Evolutionary conservation across 2,797 vertebrate species (phyloP).

Genomic region (Poecilia gillii): DNA sequence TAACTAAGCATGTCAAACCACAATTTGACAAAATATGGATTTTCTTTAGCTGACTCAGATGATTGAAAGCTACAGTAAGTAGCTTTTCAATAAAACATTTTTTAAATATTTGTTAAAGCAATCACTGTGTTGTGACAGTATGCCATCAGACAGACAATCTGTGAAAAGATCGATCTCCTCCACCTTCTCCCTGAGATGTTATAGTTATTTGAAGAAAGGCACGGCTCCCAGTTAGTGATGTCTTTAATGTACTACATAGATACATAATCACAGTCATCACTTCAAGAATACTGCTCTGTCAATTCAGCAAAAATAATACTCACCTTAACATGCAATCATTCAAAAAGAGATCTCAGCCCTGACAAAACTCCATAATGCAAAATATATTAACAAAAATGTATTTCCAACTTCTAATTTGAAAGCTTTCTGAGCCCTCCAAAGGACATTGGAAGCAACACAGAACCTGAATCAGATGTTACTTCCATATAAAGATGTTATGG

Average conservation of each 20-base stretch:
- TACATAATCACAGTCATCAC: neutral
- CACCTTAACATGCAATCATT: neutral
- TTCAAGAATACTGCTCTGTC: neutral
- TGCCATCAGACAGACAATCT: too few relatives aligned
- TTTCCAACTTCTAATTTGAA: neutral
- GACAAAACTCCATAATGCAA: neutral
- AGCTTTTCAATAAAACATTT: too few relatives aligned
- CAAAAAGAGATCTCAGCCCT: neutral
- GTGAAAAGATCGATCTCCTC: too few relatives aligned
- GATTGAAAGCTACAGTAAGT: too few relatives aligned
- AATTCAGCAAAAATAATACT: neutral
- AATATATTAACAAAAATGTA: neutral
- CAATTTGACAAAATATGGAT: too few relatives aligned
- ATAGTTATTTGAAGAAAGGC: too few relatives aligned
- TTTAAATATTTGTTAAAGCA: too few relatives aligned
- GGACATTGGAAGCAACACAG: neutral
- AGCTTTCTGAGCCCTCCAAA: neutral
- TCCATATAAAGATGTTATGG: neutral
- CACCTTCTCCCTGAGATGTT: too few relatives aligned
- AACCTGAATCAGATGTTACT: neutral
- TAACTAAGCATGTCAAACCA: too few relatives aligned
- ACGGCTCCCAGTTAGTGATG: neutral
- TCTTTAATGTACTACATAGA: neutral
- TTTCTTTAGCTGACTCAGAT: too few relatives aligned
- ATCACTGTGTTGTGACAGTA: too few relatives aligned